Percentiles rank a stretch among this genome's conserved stretches.
phyloP scores from a whole-genome alignment of 2,797 vertebrate genomes.

The Coluber constrictor region DNA sequence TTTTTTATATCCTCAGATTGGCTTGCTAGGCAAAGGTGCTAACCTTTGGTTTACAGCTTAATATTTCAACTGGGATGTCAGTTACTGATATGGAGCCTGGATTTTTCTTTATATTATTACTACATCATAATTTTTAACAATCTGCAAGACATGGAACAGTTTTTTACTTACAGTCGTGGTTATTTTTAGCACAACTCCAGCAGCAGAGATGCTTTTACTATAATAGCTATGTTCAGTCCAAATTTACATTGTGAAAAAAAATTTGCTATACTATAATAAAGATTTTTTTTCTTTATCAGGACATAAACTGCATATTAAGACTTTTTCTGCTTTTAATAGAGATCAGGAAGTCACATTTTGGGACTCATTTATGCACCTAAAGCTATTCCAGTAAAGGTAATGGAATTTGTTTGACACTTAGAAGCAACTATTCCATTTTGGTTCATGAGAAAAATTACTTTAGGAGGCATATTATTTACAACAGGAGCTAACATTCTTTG shows the following conservation, averaged over 20 bases:
- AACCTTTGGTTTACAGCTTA: not conserved
- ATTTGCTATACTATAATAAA: not conserved
- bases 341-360: not conserved
- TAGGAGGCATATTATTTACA: not conserved
- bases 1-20: not conserved
- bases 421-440: not conserved
- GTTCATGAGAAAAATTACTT: not conserved
- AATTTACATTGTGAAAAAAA: not conserved
- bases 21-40: not conserved
- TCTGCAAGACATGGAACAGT: not conserved
- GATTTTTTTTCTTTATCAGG: not conserved
- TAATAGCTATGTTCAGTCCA: not conserved
- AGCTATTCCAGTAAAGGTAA: not conserved
- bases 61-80: not conserved
- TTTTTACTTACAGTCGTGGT: not conserved
- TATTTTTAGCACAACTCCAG: not conserved
- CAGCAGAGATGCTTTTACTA: not conserved
- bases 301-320: not conserved
- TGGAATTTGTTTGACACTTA: not conserved
- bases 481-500: not conserved
- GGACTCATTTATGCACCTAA: not conserved
- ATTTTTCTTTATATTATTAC: not conserved
- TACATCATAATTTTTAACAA: not conserved
- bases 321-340: not conserved
- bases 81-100: not conserved